A percentile compares a stretch with the other conserved stretches of the same genome.
Conservation (phyloP, 2,797 vertebrate genomes). For the Argentina silus region DNA sequence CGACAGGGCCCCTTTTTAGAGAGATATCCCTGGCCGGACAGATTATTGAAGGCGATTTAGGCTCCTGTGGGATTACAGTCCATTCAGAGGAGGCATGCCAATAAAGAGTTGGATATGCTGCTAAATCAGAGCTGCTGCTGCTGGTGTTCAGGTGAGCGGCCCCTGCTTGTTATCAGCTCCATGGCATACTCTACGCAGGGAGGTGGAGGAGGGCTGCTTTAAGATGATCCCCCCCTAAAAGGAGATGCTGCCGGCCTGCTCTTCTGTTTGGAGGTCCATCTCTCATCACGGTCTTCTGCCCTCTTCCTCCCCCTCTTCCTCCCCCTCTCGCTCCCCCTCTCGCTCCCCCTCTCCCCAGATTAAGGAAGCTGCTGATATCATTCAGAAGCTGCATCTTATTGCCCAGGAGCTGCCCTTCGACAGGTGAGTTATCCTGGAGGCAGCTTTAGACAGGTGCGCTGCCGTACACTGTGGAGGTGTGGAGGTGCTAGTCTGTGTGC, state of each 20-base stretch:
- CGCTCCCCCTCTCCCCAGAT: constrained; percentile 80
- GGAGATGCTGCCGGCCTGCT: constrained; percentile 59
- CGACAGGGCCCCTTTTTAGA: constrained; percentile 68
- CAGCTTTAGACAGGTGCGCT: constrained; percentile 53
- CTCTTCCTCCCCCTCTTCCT: constrained; percentile 35
- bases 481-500: constrained; percentile 38
- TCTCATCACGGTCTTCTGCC: constrained; percentile 51
- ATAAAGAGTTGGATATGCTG: constrained; percentile 76
- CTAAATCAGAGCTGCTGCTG: constrained; percentile 72
- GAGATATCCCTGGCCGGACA: constrained; percentile 81
- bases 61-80: constrained; percentile 82
- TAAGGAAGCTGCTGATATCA: constrained; percentile 99
- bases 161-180: constrained; percentile 70
- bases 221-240: constrained; percentile 72
- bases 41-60: constrained; percentile 85
- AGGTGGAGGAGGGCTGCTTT: constrained; percentile 62
- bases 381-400: constrained; percentile 99
- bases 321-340: background rate
- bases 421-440: constrained; percentile 83
- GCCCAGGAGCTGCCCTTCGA: constrained; percentile 99
- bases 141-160: constrained; percentile 72
- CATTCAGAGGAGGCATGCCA: constrained; percentile 79
- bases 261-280: constrained; percentile 66
- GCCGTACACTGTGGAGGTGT: constrained; percentile 44
- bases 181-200: constrained; percentile 67